Evolutionary conservation across 2,797 vertebrate genomes (phyloP), one percentile per base, ranked within the genome.

Genomic region (Syngnathus acus): DNA sequence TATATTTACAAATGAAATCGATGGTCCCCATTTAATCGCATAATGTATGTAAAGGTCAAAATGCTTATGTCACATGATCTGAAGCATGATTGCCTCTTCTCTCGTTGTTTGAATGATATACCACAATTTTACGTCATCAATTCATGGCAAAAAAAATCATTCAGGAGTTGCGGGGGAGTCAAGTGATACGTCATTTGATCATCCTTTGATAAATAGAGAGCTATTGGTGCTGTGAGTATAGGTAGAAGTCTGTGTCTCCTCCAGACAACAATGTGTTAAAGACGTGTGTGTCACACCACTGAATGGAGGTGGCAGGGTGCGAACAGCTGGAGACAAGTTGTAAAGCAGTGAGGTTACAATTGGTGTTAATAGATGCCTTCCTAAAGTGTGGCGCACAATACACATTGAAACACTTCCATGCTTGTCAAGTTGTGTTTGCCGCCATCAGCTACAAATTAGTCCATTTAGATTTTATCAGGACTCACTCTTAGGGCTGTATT

Each of bases 321-420:
- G 79, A 84, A 87, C 82, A 88, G 82, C 79, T 78, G 64, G 62
- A 80, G 78, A 70, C 82, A 82, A 78, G 72, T 77, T 86, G 70
- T 70, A 81, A 82, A 77, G 78, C 76, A 70, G n/a, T n/a, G 68
- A 80, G 70, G 79, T 81, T 84, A 88, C 86, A 89, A 86, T 86
- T 87, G 80, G 86, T 90, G 89, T 76, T 84, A 90, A 90, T 78
- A 71, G 87, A 89, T 68, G 76, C 58, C 77, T 87, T 87, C 78
- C 80, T 90, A 82, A 87, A 85, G 78, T 82, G 72, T 64, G 53
- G 75, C 81, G 84, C 79, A 73, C 76, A 77, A 75, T 70, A 74
- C 75, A 78, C 76, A 76, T 74, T 79, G 73, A 78, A 84, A 74
- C 72, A 67, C 64, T 54, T 42, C 64, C 51, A 19, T 42, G 38